phyloP scores from a whole-genome alignment of 2,797 vertebrate genomes.

The Protosalanx chinensis region DNA sequence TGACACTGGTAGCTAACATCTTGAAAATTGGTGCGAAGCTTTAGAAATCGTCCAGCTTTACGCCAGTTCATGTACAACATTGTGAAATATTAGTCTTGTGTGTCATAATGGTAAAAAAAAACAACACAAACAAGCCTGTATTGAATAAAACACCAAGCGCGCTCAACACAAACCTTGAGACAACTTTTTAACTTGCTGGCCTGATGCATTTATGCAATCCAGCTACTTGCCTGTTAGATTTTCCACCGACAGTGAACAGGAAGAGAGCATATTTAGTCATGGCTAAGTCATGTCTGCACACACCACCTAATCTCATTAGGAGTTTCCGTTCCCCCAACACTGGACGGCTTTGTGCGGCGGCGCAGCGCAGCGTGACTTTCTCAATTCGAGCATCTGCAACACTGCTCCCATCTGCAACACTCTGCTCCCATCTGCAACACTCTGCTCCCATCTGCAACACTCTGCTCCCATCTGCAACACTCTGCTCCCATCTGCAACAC shows the following conservation, averaged over 20 bases:
- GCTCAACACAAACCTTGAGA: background rate
- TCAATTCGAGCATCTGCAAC: constrained; percentile 57
- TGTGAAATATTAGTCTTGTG: too few relatives aligned
- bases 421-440: too few relatives aligned
- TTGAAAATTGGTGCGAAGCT: constrained; percentile 88
- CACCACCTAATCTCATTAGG: constrained; percentile 97
- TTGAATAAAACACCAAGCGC: background rate
- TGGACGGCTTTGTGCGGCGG: constrained; percentile 83
- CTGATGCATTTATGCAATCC: constrained; percentile 43
- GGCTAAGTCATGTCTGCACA: constrained; percentile 94
- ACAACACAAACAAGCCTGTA: background rate
- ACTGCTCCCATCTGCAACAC: constrained; percentile 41
- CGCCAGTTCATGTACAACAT: too few relatives aligned
- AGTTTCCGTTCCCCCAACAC: constrained; percentile 91
- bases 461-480: too few relatives aligned
- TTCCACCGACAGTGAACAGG: constrained; percentile 87
- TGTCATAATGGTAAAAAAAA: background rate
- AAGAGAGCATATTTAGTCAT: constrained; percentile 93
- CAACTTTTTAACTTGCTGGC: constrained; percentile 64
- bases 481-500: too few relatives aligned
- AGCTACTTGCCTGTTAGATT: constrained; percentile 80
- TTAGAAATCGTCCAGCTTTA: constrained; percentile 19
- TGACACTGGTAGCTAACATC: constrained; percentile 86
- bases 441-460: too few relatives aligned
- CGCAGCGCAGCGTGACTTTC: constrained; percentile 55